Evolutionary conservation across 2,888 invertebrate genomes (phyloP).

Genomic region (Macaria liturata): DNA sequence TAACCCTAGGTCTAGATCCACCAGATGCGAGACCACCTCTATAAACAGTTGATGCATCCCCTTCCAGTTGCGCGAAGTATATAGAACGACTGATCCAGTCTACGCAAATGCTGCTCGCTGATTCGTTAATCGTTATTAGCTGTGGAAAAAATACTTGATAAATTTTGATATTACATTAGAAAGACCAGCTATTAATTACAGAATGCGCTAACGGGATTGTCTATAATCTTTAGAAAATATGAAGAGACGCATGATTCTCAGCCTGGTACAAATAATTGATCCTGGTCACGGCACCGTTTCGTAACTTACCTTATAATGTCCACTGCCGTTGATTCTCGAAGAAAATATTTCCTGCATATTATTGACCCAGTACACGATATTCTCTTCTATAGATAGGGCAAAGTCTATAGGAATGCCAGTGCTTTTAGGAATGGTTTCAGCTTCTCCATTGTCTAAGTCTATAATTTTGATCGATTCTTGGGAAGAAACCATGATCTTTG

Average conservation of each 20-base stretch:
- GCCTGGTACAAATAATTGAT: too few relatives aligned
- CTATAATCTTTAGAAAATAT: neutral
- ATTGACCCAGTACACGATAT: constrained; percentile 92
- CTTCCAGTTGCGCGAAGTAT: constrained; percentile 90
- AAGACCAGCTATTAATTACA: neutral
- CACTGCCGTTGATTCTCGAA: constrained; percentile 81
- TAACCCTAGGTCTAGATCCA: constrained; percentile 77
- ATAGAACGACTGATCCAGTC: constrained; percentile 95
- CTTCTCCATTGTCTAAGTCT: constrained; percentile 89
- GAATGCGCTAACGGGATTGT: neutral
- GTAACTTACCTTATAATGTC: constrained; percentile 68
- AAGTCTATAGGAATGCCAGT: constrained; percentile 88
- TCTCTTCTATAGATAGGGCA: constrained; percentile 86
- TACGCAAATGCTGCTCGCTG: constrained; percentile 86
- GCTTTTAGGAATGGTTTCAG: constrained; percentile 84
- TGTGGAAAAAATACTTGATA: constrained; percentile 36
- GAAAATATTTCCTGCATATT: constrained; percentile 88
- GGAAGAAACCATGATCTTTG: constrained; percentile 89
- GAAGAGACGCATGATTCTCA: neutral
- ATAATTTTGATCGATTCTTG: constrained; percentile 88
- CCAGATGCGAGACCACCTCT: constrained; percentile 86
- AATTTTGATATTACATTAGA: too few relatives aligned
- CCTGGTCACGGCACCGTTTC: too few relatives aligned
- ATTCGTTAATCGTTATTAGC: constrained; percentile 73
- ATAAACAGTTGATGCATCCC: constrained; percentile 82